A percentile compares a stretch with the other conserved stretches of the same genome.
phyloP scores from a whole-genome alignment of 2,797 vertebrate genomes.

The Vultur gryphus region DNA sequence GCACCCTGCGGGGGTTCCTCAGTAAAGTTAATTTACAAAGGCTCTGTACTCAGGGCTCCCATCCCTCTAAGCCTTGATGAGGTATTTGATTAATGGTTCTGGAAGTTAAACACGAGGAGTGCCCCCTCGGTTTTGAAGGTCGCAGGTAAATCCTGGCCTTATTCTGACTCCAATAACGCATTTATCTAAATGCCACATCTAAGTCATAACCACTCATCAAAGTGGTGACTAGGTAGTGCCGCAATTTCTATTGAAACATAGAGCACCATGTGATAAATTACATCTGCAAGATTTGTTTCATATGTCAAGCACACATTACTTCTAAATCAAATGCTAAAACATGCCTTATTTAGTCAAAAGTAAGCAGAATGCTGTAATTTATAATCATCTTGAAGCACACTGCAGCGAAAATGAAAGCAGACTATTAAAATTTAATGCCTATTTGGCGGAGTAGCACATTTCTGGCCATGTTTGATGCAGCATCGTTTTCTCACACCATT shows the following conservation, averaged over 20 bases:
- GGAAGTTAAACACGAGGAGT: neutral
- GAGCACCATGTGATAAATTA: constrained; percentile 59
- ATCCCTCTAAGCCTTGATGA: constrained; percentile 9
- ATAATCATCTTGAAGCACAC: constrained; percentile 63
- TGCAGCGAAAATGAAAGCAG: constrained; percentile 71
- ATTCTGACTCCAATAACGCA: neutral
- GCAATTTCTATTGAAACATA: constrained; percentile 41
- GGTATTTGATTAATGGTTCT: constrained; percentile 49
- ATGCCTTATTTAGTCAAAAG: constrained; percentile 74
- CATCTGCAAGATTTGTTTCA: constrained; percentile 64
- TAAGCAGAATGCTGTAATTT: constrained; percentile 75
- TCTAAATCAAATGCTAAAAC: constrained; percentile 74
- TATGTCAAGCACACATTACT: constrained; percentile 66
- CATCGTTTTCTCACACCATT: constrained; percentile 13
- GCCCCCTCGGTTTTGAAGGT: constrained; percentile 29
- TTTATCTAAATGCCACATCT: constrained; percentile 20
- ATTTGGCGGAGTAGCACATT: constrained; percentile 38
- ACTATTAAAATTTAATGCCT: constrained; percentile 76
- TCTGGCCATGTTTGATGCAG: constrained; percentile 60
- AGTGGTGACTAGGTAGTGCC: neutral
- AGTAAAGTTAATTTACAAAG: constrained; percentile 42
- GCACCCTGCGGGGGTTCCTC: neutral
- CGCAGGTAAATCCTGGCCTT: neutral
- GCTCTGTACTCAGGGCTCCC: neutral
- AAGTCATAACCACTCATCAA: constrained; percentile 4